A percentile compares a stretch with the other conserved stretches of the same genome.
phyloP scores from a whole-genome alignment of 1,140 invertebrate species.

The Drosophila obscura region DNA sequence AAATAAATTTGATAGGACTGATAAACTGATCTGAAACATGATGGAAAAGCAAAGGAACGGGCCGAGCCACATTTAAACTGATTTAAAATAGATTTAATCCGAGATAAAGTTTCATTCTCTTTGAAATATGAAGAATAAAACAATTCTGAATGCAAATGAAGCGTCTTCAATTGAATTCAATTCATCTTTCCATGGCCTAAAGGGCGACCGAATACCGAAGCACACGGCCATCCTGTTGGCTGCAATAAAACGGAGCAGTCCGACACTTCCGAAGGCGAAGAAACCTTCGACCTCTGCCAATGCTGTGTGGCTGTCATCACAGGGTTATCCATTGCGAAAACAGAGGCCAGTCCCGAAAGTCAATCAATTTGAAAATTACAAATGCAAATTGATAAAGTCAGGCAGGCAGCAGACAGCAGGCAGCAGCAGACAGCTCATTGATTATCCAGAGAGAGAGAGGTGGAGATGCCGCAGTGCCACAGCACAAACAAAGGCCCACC shows the following conservation, averaged over 20 bases:
- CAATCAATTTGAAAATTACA: constrained; percentile 64
- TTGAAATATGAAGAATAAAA: too few species aligned
- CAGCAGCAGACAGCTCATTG: constrained; percentile 38
- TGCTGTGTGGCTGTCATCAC: not conserved
- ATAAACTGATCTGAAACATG: too few species aligned
- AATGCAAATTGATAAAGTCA: constrained; percentile 66
- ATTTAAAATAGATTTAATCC: too few species aligned
- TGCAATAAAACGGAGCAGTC: not conserved
- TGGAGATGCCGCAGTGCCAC: constrained; percentile 10
- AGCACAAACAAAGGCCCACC: constrained; percentile 47
- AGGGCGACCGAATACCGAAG: too few species aligned
- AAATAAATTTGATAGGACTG: too few species aligned
- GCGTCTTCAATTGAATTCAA: not conserved
- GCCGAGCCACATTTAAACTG: too few species aligned
- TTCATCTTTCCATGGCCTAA: not conserved
- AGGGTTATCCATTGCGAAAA: not conserved
- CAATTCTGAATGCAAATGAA: not conserved
- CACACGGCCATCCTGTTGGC: not conserved
- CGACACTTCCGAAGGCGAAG: not conserved
- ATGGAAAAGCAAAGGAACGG: too few species aligned
- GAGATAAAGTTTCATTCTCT: too few species aligned
- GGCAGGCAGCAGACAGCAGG: constrained; percentile 22
- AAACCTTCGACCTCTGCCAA: not conserved
- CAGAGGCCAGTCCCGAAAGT: constrained; percentile 15
- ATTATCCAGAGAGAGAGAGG: constrained; percentile 32